Evolutionary conservation across 2,888 invertebrate species (phyloP), one percentile per base, ranked within the genome.

Genomic region (Phorcus lineatus): DNA sequence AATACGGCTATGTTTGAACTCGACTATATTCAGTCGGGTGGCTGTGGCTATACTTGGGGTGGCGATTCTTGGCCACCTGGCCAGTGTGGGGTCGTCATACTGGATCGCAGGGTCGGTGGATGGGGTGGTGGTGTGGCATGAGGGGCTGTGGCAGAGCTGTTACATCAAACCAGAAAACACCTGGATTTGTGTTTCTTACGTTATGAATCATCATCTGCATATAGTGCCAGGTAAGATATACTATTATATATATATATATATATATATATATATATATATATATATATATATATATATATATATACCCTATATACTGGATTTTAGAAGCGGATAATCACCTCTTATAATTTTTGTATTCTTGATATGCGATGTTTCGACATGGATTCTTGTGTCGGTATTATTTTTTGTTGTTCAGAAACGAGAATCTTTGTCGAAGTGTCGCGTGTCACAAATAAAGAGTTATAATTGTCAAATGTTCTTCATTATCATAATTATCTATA

Each of bases 101-200:
- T 82, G 80, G 80, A 74, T 76, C 19, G 77, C 78, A 2, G 82
- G 78, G 1, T 80, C 70, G 36, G n/a, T 40, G 6, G 55, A 67
- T 7, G 78, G 66, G 28, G 40, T 74, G 19, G 53, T 80, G 67
- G 54, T 78, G 31, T 52, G 80, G 82, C 75, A 82, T 17, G 82
- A 82, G 47, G 82, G 82, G 6, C 54, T 82, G 47, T 82, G 82
- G 82, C 76, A 80, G 55, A 80, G 80, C 76, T 82, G 82, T 36
- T 82, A 76, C 74, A 24, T 31, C 52, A 78, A 67, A n/a, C 40
- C 52, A 19, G 24, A 17, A 22, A 36, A 78, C 13, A 52, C 24
- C 1, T 78, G 78, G 78, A 36, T 67, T 0, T 78, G 78, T 36
- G 78, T 36, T 2, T 40, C 78, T 9, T 78, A 70, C 53, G 78